phyloP scores from a whole-genome alignment of 2,797 vertebrate genomes.

The Limnodromus scolopaceus region DNA sequence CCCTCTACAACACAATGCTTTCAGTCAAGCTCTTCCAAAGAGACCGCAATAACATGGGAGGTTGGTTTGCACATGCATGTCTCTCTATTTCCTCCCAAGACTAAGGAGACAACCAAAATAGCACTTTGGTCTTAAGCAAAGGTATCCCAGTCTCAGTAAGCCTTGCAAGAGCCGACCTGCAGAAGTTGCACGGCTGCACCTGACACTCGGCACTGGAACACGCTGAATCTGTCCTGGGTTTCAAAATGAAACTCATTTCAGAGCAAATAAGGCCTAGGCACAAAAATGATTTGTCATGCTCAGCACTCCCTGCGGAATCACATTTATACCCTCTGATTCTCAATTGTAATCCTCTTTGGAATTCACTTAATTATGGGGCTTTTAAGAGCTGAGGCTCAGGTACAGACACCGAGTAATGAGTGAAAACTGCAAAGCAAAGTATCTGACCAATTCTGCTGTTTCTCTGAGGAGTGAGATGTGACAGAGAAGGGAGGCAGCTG shows the following conservation, averaged over 20 bases:
- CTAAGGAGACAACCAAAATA: background rate
- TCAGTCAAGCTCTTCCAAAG: background rate
- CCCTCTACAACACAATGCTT: fast-evolving
- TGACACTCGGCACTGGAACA: background rate
- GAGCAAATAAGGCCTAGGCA: background rate
- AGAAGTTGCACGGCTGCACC: background rate
- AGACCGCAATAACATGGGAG: background rate
- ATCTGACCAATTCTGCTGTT: background rate
- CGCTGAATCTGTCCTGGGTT: background rate
- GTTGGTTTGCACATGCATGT: fast-evolving
- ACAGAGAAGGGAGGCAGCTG: constrained; percentile 1
- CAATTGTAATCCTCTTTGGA: constrained; percentile 32
- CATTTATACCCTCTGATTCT: constrained; percentile 48
- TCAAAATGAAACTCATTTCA: background rate
- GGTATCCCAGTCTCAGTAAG: background rate
- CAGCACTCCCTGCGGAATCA: constrained; percentile 42
- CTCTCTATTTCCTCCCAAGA: background rate
- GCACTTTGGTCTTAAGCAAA: background rate
- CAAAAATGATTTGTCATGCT: constrained; percentile 39
- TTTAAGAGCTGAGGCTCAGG: constrained; percentile 13
- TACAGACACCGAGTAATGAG: background rate
- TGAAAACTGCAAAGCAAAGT: background rate
- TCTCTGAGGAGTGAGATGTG: background rate
- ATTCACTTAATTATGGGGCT: background rate
- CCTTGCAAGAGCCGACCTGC: background rate